Evolutionary conservation across 2,888 invertebrate genomes (phyloP).

Genomic region (Polydrusus tereticollis): DNA sequence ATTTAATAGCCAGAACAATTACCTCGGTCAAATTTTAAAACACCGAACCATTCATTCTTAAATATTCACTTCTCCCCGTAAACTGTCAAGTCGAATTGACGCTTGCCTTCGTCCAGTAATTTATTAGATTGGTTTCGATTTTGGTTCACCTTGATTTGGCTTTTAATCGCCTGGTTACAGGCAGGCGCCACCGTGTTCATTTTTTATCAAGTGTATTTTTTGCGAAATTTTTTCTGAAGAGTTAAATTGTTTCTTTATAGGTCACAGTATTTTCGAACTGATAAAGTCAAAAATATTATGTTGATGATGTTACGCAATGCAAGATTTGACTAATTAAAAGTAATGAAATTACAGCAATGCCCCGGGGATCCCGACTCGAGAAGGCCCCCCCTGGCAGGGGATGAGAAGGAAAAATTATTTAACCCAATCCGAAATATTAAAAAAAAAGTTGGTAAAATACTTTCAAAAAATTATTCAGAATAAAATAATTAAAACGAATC

Average conservation of each 20-base stretch:
- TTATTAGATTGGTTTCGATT: slow-evolving; percentile 31
- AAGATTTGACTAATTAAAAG: too few species aligned
- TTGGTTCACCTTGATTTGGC: slow-evolving; percentile 28
- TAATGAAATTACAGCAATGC: too few species aligned
- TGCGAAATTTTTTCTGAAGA: slow-evolving; percentile 44
- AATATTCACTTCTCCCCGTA: not conserved
- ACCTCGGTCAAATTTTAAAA: not conserved
- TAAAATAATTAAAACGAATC: too few species aligned
- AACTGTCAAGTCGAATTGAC: not conserved
- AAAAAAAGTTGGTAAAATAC: too few species aligned
- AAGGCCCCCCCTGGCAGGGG: too few species aligned
- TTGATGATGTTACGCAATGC: not conserved
- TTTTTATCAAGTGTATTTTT: slow-evolving; percentile 53
- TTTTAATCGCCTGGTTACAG: slow-evolving; percentile 27
- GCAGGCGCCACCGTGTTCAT: slow-evolving; percentile 53
- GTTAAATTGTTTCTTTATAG: not conserved
- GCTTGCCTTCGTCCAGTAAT: not conserved
- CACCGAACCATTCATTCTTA: not conserved
- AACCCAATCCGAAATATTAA: too few species aligned
- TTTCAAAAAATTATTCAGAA: too few species aligned
- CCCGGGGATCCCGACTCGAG: too few species aligned
- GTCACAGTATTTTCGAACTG: not conserved
- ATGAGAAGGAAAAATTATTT: too few species aligned
- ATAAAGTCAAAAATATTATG: not conserved
- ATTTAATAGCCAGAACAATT: too few species aligned